A percentile compares a stretch with the other conserved stretches of the same genome.
phyloP scores from a whole-genome alignment of 2,888 invertebrate species.

The Drosophila stalkeri region DNA sequence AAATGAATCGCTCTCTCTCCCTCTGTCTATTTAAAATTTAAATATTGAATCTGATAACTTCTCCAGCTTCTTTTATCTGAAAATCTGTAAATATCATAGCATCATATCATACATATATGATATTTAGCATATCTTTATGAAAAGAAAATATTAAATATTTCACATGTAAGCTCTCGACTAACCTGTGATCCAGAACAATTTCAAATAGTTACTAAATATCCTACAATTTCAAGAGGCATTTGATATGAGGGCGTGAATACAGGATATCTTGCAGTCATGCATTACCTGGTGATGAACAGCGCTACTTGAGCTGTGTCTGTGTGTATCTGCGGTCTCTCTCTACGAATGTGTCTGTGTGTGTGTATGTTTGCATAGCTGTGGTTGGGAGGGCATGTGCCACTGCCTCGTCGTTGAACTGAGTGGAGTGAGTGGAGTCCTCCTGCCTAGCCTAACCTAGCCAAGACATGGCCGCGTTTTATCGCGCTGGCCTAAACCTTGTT shows the following conservation, averaged over 20 bases:
- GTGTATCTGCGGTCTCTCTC: conserved; percentile 21
- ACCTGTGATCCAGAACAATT: not conserved
- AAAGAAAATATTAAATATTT: not conserved
- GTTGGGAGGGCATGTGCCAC: conserved; percentile 77
- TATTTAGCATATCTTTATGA: not conserved
- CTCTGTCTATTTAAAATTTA: not conserved
- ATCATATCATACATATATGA: too few species aligned
- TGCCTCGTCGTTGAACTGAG: conserved; percentile 44
- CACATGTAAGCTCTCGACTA: not conserved
- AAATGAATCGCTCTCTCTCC: not conserved
- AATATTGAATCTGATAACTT: not conserved
- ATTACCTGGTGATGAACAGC: not conserved
- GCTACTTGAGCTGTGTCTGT: conserved; percentile 21
- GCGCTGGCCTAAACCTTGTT: conserved; percentile 79
- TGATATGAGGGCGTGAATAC: not conserved
- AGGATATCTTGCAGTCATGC: not conserved
- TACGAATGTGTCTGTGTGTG: conserved; percentile 2
- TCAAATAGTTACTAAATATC: not conserved
- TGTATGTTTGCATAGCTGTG: conserved; percentile 73
- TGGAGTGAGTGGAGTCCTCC: conserved; percentile 18
- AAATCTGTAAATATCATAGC: too few species aligned
- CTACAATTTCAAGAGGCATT: not conserved
- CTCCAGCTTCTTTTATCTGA: not conserved
- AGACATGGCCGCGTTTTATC: conserved; percentile 61
- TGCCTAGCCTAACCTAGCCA: not conserved